Evolutionary conservation across 2,797 vertebrate genomes (phyloP).

Genomic region (Periparus ater): DNA sequence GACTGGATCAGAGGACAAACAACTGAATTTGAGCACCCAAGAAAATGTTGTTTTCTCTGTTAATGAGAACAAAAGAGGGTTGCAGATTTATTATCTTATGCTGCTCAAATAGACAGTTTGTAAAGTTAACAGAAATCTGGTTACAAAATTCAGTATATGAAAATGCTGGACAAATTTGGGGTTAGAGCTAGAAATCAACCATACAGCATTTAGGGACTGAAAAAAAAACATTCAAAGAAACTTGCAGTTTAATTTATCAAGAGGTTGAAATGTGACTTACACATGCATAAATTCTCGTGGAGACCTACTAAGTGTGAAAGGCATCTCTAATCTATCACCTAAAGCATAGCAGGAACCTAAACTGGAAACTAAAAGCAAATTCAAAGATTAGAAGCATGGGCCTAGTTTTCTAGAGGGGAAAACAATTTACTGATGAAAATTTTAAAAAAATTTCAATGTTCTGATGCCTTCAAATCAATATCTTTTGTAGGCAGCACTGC

Average conservation of each 20-base stretch:
- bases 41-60: not conserved
- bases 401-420: not conserved
- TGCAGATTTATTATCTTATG: not conserved
- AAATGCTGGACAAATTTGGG: not conserved
- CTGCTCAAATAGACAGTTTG: accelerated
- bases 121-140: not conserved
- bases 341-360: not conserved
- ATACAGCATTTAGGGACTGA: not conserved
- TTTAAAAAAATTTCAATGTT: accelerated
- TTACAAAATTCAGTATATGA: not conserved
- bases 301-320: not conserved
- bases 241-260: not conserved
- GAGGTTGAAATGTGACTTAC: not conserved
- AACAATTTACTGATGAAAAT: not conserved
- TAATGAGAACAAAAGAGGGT: not conserved
- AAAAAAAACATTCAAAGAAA: not conserved
- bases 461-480: not conserved
- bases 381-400: not conserved
- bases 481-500: not conserved
- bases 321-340: not conserved
- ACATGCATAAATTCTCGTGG: not conserved
- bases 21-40: not conserved
- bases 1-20: not conserved
- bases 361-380: not conserved
- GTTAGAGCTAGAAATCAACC: not conserved